These are phyloP conservation scores for Tipula helvola DNA, from an alignment of 2,888 invertebrate genomes.

Conservation along the genomic window DNA sequence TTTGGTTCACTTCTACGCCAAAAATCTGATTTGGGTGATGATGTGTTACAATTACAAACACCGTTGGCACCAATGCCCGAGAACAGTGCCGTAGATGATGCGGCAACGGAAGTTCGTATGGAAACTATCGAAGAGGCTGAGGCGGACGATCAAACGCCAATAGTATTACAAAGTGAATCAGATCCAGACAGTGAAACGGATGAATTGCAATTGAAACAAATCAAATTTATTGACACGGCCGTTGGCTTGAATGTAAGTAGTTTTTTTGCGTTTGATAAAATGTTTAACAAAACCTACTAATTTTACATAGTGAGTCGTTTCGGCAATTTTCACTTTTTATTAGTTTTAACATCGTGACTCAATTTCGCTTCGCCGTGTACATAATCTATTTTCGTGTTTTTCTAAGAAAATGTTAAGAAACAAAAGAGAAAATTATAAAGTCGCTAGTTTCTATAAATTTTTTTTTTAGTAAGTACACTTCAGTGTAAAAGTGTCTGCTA, in stretches of 20 bases:
- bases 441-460: background rate
- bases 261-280: background rate
- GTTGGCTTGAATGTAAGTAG: conserved; percentile 66
- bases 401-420: background rate
- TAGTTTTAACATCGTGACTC: background rate
- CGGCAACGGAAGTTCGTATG: conserved; percentile 16
- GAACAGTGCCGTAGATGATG: conserved; percentile 30
- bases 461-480: background rate
- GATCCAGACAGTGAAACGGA: conserved; percentile 35
- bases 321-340: background rate
- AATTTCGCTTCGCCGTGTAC: background rate
- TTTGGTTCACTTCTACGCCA: conserved; percentile 62
- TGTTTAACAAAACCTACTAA: conserved; percentile 9
- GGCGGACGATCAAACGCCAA: conserved; percentile 18
- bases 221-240: conserved; percentile 46
- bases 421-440: background rate
- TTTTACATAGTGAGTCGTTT: background rate
- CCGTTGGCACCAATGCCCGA: conserved; percentile 39
- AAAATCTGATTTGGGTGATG: conserved; percentile 43
- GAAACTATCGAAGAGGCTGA: conserved; percentile 17
- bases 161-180: conserved; percentile 24
- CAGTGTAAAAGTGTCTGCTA: background rate
- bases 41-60: conserved; percentile 33
- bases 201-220: conserved; percentile 38
- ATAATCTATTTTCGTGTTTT: background rate